A percentile compares a stretch with the other conserved stretches of the same genome.
These are phyloP conservation scores for Andrena haemorrhoa DNA, from an alignment of 2,888 invertebrate species.

Conservation along the genomic window DNA sequence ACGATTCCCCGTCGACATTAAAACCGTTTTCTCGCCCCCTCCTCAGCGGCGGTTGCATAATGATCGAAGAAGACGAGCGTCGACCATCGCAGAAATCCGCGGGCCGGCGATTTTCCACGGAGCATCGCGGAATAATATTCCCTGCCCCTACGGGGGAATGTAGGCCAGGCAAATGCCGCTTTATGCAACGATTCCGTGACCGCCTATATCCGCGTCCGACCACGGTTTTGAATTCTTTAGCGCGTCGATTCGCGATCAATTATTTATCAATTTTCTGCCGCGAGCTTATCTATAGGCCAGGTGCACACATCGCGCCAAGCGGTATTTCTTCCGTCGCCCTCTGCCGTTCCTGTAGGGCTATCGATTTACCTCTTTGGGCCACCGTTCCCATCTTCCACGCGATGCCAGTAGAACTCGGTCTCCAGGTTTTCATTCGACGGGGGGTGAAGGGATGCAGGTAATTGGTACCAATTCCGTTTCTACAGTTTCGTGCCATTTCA, in stretches of 20 bases:
- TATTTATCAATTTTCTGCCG: slow-evolving; percentile 64
- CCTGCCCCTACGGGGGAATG: slow-evolving; percentile 36
- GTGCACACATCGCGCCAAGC: neutral
- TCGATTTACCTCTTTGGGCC: no score
- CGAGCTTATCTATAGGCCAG: slow-evolving; percentile 51
- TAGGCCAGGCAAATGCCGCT: slow-evolving; percentile 57
- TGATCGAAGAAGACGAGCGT: slow-evolving; percentile 7
- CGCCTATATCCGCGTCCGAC: slow-evolving; percentile 54
- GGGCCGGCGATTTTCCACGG: slow-evolving; percentile 35
- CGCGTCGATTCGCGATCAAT: slow-evolving; percentile 67
- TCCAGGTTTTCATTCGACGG: no score
- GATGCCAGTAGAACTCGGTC: no score
- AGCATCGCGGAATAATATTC: slow-evolving; percentile 32
- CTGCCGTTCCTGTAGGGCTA: no score
- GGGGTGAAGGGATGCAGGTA: no score
- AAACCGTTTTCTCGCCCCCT: slow-evolving; percentile 16
- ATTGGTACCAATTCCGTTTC: no score
- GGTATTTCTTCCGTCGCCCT: no score
- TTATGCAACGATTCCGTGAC: slow-evolving; percentile 40
- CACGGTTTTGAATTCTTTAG: slow-evolving; percentile 67
- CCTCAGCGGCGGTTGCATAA: slow-evolving; percentile 15
- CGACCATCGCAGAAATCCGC: slow-evolving; percentile 21
- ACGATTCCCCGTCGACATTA: slow-evolving; percentile 36
- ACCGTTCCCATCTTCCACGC: no score
- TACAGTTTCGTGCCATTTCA: no score